Evolutionary conservation across 2,888 invertebrate species (phyloP), one percentile per base, ranked within the genome.

Genomic region (Syrista parreyssii): DNA sequence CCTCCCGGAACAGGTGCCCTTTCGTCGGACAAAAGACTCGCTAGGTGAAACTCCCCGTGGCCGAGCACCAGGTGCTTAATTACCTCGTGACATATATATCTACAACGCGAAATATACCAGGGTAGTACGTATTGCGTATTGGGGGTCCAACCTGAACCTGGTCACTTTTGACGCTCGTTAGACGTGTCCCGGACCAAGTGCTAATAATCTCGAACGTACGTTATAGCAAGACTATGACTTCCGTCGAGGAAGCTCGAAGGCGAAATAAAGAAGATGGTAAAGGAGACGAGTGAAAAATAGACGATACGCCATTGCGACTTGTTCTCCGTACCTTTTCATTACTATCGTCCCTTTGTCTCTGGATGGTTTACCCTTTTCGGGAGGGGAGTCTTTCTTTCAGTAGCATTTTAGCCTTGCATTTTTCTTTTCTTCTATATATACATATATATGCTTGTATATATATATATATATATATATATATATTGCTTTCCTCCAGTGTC

Each of bases 51-150:
- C 33, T 33, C 71, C 33, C 33, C 71, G 33, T 71, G 9, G 75
- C 30, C 75, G 40, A 30, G 76, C 76, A 76, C 68, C 68, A 69
- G 76, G 40, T 74, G 84, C 82, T 86, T 86, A 85, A 85, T 85
- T 85, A 86, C 85, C 80, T 83, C 79, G 82, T 74, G 75, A 77
- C 82, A 78, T 75, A 76, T 79, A 15, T 15, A 11, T 12, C 32
- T 33, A 82, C 77, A 33, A 30, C 33, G 74, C 74, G 55, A 68
- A 79, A 71, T 33, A 9, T 71, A 12, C 31, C 55, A 23, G 23
- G 9, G 23, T 55, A 23, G 23, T 55, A 23, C 55, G 9, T 23
- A 6, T 23, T 9, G 23, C 55, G 55, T 55, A 23, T 55, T 9
- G 23, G 55, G 9, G 23, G 9, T 55, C 12, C 12, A 40, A 40